Evolutionary conservation across 2,797 vertebrate species (phyloP).

Genomic region (Eupleurogrammus muticus): DNA sequence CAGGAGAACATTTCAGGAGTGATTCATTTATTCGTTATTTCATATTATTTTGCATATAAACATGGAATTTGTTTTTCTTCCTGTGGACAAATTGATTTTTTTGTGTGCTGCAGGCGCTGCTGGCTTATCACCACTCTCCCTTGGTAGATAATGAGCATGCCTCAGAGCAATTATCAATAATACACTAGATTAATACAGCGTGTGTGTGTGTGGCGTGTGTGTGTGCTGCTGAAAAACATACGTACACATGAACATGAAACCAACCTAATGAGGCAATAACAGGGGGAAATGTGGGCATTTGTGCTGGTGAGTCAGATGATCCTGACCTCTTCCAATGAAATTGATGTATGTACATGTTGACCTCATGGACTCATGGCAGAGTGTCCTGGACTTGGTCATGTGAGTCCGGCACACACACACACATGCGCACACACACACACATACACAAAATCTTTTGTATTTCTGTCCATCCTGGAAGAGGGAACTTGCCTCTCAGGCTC

Average conservation of each 20-base stretch:
- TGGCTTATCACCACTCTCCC: neutral
- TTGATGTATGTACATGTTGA: constrained; percentile 23
- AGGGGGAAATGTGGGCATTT: neutral
- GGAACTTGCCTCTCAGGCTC: too few species aligned
- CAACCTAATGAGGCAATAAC: too few species aligned
- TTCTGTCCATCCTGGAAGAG: too few species aligned
- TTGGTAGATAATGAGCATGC: constrained; percentile 16
- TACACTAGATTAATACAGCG: constrained; percentile 23
- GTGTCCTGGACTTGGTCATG: constrained; percentile 48
- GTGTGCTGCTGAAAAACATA: neutral
- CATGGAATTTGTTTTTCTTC: neutral
- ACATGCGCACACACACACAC: constrained; percentile 1
- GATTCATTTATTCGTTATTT: neutral
- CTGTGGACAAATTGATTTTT: neutral
- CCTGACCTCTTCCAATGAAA: constrained; percentile 24
- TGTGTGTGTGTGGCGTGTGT: neutral
- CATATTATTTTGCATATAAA: neutral
- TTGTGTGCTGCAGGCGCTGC: neutral
- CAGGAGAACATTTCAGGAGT: neutral
- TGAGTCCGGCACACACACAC: constrained; percentile 22
- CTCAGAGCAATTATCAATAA: constrained; percentile 20
- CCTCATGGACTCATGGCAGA: constrained; percentile 44
- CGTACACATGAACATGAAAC: neutral
- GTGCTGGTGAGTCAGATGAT: constrained; percentile 15
- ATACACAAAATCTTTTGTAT: neutral